These are phyloP conservation scores for Mastomys natalensis DNA, from an alignment of 2,113 vertebrate species.

Conservation along the genomic window DNA sequence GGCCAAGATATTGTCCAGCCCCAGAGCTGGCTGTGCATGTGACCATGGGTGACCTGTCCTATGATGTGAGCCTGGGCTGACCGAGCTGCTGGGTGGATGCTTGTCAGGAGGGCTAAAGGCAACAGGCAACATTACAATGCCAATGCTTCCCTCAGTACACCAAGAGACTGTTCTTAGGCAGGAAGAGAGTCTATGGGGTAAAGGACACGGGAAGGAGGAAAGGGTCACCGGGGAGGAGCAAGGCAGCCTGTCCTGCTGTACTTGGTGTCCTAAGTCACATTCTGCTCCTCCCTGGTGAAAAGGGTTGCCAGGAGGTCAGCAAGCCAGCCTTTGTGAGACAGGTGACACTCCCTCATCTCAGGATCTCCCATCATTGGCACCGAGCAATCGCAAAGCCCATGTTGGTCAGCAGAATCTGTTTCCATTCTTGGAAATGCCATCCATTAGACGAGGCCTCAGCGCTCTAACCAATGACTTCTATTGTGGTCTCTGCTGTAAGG, in stretches of 20 bases:
- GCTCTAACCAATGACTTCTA: not conserved
- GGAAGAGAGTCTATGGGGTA: too few species aligned
- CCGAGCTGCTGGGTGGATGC: accelerated
- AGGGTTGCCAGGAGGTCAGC: not conserved
- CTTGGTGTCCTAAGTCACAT: not conserved
- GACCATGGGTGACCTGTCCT: not conserved
- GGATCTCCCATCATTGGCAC: not conserved
- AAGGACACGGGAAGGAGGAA: not conserved
- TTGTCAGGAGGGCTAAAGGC: not conserved
- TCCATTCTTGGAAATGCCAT: not conserved
- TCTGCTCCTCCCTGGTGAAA: not conserved
- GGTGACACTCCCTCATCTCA: not conserved
- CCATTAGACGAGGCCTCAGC: not conserved
- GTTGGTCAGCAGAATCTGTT: not conserved
- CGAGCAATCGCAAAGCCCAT: not conserved
- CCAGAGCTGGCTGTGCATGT: not conserved
- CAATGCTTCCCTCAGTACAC: not conserved
- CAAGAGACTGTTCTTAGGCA: not conserved
- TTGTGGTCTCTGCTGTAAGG: not conserved
- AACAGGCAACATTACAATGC: too few species aligned
- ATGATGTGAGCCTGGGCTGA: not conserved
- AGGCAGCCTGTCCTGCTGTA: not conserved
- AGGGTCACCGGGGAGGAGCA: not conserved
- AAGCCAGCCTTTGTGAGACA: not conserved
- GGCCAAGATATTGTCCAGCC: not conserved